A percentile compares a stretch with the other conserved stretches of the same genome.
Conservation (phyloP, 2,113 vertebrate genomes). For the Ptychochromis oligacanthus region DNA sequence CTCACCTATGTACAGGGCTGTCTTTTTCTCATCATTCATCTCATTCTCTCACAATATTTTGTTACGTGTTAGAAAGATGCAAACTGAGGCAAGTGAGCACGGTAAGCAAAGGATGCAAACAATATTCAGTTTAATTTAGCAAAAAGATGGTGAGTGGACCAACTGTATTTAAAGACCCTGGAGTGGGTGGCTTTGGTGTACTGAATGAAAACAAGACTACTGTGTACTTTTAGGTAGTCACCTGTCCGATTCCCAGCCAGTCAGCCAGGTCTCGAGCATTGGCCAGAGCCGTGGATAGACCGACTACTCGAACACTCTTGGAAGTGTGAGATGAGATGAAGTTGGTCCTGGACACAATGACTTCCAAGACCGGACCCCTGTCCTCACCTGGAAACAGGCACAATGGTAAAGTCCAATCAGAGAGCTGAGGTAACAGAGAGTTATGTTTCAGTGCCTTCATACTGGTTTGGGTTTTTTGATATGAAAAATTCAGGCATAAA, state of each 20-base stretch:
- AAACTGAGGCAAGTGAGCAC: too few relatives aligned
- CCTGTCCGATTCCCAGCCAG: slow-evolving; percentile 95
- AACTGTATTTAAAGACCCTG: background rate
- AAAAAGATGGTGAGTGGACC: background rate
- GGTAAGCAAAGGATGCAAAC: too few relatives aligned
- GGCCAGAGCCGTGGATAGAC: slow-evolving; percentile 95
- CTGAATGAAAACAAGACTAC: background rate
- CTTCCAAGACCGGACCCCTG: slow-evolving; percentile 95
- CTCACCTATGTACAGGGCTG: too few relatives aligned
- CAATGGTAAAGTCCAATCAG: background rate
- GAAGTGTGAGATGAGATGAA: slow-evolving; percentile 99
- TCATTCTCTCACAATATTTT: background rate
- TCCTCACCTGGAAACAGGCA: slow-evolving; percentile 86
- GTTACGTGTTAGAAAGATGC: background rate
- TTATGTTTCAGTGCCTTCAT: background rate
- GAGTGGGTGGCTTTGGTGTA: background rate
- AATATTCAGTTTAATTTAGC: background rate
- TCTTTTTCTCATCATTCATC: too few relatives aligned
- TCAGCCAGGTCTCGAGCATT: slow-evolving; percentile 97
- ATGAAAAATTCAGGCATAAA: too few relatives aligned
- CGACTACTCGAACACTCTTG: slow-evolving; percentile 90
- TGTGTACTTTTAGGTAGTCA: slow-evolving; percentile 45
- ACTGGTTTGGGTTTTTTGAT: background rate
- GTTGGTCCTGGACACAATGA: slow-evolving; percentile 98
- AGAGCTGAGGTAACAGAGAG: rapidly evolving